Evolutionary conservation across 2,797 vertebrate species (phyloP), one percentile per base, ranked within the genome.

Genomic region (Clamator glandarius): DNA sequence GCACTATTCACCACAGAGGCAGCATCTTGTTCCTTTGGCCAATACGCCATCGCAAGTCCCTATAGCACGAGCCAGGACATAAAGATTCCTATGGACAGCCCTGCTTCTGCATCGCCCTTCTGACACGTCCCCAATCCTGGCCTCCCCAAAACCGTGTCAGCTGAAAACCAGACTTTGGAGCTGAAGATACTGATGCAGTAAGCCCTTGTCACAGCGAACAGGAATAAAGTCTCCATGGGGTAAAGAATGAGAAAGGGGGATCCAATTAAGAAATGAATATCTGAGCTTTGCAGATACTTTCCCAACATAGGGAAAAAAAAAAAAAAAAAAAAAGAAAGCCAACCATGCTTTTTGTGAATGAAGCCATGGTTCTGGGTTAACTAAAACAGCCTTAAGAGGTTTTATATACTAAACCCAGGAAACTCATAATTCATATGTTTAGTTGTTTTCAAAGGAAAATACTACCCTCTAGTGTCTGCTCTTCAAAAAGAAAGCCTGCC

Each of bases 11-110:
- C 62, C 81, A 72, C 68, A 55, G 16, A 70, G 64, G 50, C 33
- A 95, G 51, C 26, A 91, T 59, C 88, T 91, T 93, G 93, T 68
- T 72, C 90, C 51, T 91, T 86, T 89, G 69, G 89, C 87, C 80
- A 93, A 79, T 74, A 58, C 41, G 74, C 24, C 54, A 33, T 2
- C 87, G 44, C 55, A 70, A 51, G 16, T 17, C 42, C 59, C 24
- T 28, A 73, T 0, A 55, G 42, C 39, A 76, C 75, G 29, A 54
- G 57, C 31, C 62, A 84, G 55, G 52, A 58, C 12, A 21, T 4
- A 33, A n/a, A 8, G 28, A 69, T 18, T 61, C 78, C 64, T 55
- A 70, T 2, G 20, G 68, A 80, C 7, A 68, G 50, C 23, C 52
- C 89, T 59, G 63, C 21, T 50, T 36, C 42, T 31, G 64, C 29